Evolutionary conservation across 2,797 vertebrate genomes (phyloP).

Genomic region (Hyperoplus immaculatus): DNA sequence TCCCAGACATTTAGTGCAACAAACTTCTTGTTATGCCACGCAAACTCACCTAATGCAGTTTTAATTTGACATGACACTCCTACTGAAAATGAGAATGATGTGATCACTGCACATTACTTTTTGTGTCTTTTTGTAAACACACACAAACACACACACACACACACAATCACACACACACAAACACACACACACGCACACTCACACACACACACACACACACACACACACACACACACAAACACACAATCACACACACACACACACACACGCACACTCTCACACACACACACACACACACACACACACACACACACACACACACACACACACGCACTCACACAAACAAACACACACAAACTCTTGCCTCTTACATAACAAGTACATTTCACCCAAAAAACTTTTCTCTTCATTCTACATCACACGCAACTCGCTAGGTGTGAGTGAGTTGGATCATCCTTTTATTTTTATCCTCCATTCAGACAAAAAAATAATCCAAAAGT

Average conservation of each 20-base stretch:
- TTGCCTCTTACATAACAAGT: slow-evolving; percentile 47
- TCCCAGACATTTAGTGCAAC: slow-evolving; percentile 52
- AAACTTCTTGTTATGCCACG: slow-evolving; percentile 38
- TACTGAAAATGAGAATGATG: slow-evolving; percentile 59
- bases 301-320: too few species aligned
- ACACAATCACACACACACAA: too few species aligned
- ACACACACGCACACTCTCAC: too few species aligned
- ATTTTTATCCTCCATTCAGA: slow-evolving; percentile 44
- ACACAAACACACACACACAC: too few species aligned
- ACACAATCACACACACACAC: neutral
- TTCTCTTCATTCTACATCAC: slow-evolving; percentile 43
- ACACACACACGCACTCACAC: too few species aligned
- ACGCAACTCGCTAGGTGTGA: slow-evolving; percentile 34
- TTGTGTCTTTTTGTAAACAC: neutral
- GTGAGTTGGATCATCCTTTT: slow-evolving; percentile 55
- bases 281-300: too few species aligned
- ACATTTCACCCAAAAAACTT: slow-evolving; percentile 28
- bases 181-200: too few species aligned
- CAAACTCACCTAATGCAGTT: slow-evolving; percentile 59
- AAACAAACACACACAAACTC: slow-evolving; percentile 11
- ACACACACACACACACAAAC: too few species aligned
- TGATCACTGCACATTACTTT: slow-evolving; percentile 45
- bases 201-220: too few species aligned
- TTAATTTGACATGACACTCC: slow-evolving; percentile 41
- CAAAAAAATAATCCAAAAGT: slow-evolving; percentile 65